Evolutionary conservation across 37 sponge, comb jelly and placozoan genomes (phyloP).

Genomic region (Agelas oroides): DNA sequence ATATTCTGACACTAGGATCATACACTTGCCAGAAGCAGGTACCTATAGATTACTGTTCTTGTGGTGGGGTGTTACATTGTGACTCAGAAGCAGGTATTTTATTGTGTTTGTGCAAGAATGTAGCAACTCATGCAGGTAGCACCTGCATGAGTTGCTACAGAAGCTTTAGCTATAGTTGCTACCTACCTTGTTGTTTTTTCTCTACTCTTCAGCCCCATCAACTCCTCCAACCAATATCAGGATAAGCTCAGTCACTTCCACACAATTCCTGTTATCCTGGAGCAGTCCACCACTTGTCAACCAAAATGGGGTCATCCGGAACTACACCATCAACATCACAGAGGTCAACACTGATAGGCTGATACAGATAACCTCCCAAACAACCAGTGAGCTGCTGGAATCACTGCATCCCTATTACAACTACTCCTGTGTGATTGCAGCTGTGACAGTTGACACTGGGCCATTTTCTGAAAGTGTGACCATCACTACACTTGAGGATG

Average conservation of each 20-base stretch:
- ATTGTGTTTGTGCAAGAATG: no score
- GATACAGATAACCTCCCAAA: neutral
- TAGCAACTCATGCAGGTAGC: no score
- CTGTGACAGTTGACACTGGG: neutral
- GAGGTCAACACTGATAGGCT: neutral
- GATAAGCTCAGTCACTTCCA: neutral
- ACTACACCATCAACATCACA: neutral
- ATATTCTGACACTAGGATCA: neutral
- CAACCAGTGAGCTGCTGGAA: neutral
- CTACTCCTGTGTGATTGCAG: neutral
- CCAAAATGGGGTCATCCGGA: neutral
- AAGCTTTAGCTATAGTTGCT: no score
- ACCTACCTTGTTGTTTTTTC: no score
- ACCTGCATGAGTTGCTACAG: no score
- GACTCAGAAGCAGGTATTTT: no score
- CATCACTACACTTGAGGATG: neutral
- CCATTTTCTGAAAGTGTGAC: neutral
- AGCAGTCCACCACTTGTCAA: neutral
- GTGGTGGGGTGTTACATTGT: no score
- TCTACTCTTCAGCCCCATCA: neutral
- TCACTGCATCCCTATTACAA: neutral
- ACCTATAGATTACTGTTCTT: neutral
- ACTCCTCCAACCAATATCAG: neutral
- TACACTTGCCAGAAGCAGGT: constrained; percentile 60
- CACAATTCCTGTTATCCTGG: neutral